A percentile compares a stretch with the other conserved stretches of the same genome.
phyloP scores from a whole-genome alignment of 2,113 vertebrate genomes.

The Cervus canadensis region DNA sequence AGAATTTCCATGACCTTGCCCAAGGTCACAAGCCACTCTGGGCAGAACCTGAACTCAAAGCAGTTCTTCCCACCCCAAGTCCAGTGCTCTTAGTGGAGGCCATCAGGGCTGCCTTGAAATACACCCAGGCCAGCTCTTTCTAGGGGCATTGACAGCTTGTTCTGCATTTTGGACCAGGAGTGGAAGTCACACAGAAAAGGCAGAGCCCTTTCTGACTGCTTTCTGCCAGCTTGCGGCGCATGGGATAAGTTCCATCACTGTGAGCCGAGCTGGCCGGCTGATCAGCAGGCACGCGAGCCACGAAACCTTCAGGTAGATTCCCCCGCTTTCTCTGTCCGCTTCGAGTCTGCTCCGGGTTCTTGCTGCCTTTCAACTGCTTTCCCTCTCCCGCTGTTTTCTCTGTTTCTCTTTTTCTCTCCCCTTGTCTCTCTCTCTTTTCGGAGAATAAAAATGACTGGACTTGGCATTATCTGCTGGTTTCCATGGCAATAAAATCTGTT shows the following conservation, averaged over 20 bases:
- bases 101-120: background rate
- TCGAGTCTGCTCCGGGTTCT: fast-evolving
- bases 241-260: fast-evolving
- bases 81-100: background rate
- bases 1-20: slow-evolving; percentile 18
- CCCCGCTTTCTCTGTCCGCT: background rate
- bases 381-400: background rate
- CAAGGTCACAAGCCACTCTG: slow-evolving; percentile 15
- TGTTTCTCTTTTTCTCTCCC: slow-evolving; percentile 7
- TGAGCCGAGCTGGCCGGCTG: background rate
- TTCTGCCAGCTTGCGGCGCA: background rate
- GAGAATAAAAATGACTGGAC: slow-evolving; percentile 57
- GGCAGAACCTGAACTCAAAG: background rate
- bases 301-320: background rate
- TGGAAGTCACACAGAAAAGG: background rate
- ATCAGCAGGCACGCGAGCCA: fast-evolving
- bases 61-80: background rate
- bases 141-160: background rate
- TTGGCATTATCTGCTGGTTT: slow-evolving; percentile 78
- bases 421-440: slow-evolving; percentile 43
- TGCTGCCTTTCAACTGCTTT: background rate
- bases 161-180: background rate
- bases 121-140: background rate
- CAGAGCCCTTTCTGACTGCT: background rate
- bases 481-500: slow-evolving; percentile 83